A percentile compares a stretch with the other conserved stretches of the same genome.
Conservation (phyloP, 92 coral and sea anemone genomes). For the Palythoa caribaeorum region DNA sequence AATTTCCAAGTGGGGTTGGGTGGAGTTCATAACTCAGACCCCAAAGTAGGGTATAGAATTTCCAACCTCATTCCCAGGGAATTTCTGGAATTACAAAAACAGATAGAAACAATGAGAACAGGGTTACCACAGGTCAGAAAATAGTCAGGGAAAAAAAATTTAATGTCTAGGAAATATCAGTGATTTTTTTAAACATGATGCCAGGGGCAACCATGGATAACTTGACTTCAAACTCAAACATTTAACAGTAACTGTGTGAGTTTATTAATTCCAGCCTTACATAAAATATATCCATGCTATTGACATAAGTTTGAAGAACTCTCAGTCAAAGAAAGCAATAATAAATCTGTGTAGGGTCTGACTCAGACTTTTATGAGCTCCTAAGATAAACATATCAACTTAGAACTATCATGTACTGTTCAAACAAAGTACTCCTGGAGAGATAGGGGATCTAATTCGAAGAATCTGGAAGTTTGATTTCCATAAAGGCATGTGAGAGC, state of each 20-base stretch:
- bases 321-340: slow-evolving; percentile 3
- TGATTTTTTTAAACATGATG: too few species aligned
- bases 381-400: neutral
- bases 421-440: slow-evolving; percentile 46
- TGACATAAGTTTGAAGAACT: slow-evolving; percentile 2
- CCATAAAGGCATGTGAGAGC: slow-evolving; percentile 31
- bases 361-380: neutral
- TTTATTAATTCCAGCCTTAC: too few species aligned
- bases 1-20: slow-evolving; percentile 7
- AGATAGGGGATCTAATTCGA: slow-evolving; percentile 42
- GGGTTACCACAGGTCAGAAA: neutral
- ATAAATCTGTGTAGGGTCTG: neutral
- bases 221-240: too few species aligned
- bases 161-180: too few species aligned
- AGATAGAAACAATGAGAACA: slow-evolving; percentile 3
- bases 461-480: slow-evolving; percentile 48
- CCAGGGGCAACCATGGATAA: too few species aligned
- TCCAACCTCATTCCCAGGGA: neutral
- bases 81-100: neutral
- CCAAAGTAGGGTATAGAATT: slow-evolving; percentile 4
- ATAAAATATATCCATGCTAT: neutral
- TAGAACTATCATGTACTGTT: slow-evolving; percentile 18
- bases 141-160: too few species aligned
- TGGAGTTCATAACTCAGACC: neutral
- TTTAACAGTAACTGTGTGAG: too few species aligned